These are phyloP conservation scores for Melanaphis sacchari DNA, from an alignment of 1,140 invertebrate genomes.

Conservation along the genomic window DNA sequence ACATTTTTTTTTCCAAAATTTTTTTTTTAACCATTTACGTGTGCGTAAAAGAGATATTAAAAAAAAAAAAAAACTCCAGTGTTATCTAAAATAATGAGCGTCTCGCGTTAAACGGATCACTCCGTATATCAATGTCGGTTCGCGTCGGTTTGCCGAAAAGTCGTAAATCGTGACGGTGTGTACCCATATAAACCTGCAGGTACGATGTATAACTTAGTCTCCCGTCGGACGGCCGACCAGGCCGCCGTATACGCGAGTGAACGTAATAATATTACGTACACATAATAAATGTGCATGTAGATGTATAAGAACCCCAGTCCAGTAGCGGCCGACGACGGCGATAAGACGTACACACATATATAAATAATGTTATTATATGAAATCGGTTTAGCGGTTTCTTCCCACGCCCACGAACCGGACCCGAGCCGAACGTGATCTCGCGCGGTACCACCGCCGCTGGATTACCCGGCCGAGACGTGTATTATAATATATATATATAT, in stretches of 20 bases:
- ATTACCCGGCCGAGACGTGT: not conserved
- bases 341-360: not conserved
- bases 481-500: not conserved
- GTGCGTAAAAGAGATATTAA: too few relatives aligned
- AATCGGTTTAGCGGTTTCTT: slow-evolving; percentile 3
- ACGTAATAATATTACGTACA: not conserved
- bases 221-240: too few relatives aligned
- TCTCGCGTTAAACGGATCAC: too few relatives aligned
- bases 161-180: not conserved
- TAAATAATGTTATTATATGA: not conserved
- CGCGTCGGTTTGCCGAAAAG: not conserved
- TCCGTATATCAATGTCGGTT: not conserved
- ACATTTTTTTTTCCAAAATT: too few relatives aligned
- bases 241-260: too few relatives aligned
- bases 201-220: not conserved
- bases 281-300: not conserved
- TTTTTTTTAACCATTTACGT: too few relatives aligned
- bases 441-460: not conserved
- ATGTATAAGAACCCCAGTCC: not conserved
- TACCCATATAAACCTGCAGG: not conserved
- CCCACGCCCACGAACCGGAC: slow-evolving; percentile 2
- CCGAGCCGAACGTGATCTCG: not conserved
- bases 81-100: too few relatives aligned
- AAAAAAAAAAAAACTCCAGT: too few relatives aligned
- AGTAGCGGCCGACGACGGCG: not conserved